Evolutionary conservation across 2,888 invertebrate genomes (phyloP).

Genomic region (Hirtodrosophila duncani): DNA sequence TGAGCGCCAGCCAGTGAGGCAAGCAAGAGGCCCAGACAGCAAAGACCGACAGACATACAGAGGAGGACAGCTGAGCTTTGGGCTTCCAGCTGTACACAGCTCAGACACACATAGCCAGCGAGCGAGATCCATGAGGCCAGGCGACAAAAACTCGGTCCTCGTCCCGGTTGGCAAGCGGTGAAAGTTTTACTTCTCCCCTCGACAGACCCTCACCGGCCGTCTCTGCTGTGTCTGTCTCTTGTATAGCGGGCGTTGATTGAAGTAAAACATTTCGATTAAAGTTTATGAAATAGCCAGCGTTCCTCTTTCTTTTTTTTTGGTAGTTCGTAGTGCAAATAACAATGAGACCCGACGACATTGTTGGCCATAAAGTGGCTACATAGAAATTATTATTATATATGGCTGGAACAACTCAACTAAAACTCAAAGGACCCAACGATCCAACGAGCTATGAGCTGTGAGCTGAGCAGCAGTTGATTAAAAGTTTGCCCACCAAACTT

Average conservation of each 20-base stretch:
- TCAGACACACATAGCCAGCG: not conserved
- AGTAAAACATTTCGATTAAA: constrained; percentile 73
- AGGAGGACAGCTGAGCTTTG: not conserved
- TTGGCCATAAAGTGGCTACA: constrained; percentile 56
- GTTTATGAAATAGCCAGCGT: constrained; percentile 68
- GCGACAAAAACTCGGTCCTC: constrained; percentile 25
- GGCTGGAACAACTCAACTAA: constrained; percentile 20
- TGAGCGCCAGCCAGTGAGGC: no score
- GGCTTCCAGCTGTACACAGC: no score
- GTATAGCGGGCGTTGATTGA: constrained; percentile 59
- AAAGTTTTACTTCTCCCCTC: constrained; percentile 49
- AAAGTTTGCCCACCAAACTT: constrained; percentile 63
- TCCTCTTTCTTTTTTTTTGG: constrained; percentile 15
- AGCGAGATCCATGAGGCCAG: constrained; percentile 21
- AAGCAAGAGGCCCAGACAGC: constrained; percentile 28
- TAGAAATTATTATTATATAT: constrained; percentile 62
- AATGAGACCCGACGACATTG: constrained; percentile 46
- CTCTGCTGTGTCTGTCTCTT: constrained; percentile 26
- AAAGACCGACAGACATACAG: constrained; percentile 26
- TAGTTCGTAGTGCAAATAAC: no score
- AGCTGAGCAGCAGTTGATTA: constrained; percentile 60
- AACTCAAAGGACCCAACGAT: no score
- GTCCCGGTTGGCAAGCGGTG: constrained; percentile 58
- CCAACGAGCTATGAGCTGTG: constrained; percentile 53
- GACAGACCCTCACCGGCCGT: constrained; percentile 3